These are phyloP conservation scores for Erythrocebus patas DNA, from an alignment of 2,113 vertebrate genomes.

Conservation along the genomic window DNA sequence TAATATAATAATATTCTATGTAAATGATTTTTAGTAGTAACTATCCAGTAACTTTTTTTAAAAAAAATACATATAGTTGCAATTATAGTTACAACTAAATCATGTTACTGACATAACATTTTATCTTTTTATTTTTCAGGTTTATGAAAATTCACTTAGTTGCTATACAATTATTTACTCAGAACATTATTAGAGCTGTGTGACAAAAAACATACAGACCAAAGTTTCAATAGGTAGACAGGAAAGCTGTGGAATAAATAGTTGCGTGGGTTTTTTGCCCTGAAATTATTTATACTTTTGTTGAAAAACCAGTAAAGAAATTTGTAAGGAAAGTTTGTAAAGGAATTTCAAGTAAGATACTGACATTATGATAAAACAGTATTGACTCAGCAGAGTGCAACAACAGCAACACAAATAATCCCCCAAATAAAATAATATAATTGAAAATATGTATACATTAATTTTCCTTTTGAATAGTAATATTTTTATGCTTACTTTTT, in stretches of 20 bases:
- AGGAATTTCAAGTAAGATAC: background rate
- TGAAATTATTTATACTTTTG: conserved; percentile 18
- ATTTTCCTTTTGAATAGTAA: background rate
- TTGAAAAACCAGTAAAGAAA: background rate
- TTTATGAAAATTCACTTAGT: background rate
- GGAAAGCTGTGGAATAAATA: background rate
- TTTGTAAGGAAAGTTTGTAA: background rate
- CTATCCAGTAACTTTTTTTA: background rate
- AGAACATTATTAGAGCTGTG: background rate
- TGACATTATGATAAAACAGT: background rate
- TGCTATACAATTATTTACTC: background rate
- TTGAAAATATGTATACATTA: background rate
- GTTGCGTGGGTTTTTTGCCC: background rate
- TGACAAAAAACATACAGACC: background rate
- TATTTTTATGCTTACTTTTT: background rate
- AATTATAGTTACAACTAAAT: background rate
- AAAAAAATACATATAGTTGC: background rate
- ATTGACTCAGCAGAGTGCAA: background rate
- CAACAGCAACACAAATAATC: background rate
- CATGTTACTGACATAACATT: background rate
- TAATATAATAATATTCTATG: background rate
- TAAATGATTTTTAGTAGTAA: background rate
- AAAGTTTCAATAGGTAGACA: background rate
- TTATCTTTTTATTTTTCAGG: background rate
- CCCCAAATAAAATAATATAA: background rate